A percentile compares a stretch with the other conserved stretches of the same genome.
Evolutionary conservation across 2,113 vertebrate species (phyloP).

Genomic region (Peromyscus polionotus): DNA sequence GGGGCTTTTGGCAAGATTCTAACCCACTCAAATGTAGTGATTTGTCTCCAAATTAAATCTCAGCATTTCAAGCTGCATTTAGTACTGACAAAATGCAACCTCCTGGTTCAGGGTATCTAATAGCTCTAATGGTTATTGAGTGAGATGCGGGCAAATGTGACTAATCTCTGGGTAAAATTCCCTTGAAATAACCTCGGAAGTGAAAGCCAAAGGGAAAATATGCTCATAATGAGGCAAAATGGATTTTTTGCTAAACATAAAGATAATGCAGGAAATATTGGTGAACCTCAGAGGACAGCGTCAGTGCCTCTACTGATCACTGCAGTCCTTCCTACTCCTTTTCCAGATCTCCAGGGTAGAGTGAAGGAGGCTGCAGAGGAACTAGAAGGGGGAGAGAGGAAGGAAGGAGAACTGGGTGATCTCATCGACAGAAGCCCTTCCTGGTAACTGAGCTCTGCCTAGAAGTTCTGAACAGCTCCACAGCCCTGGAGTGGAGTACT

Average conservation of each 20-base stretch:
- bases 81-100: slow-evolving; percentile 62
- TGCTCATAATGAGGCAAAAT: slow-evolving; percentile 70
- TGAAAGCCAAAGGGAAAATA: slow-evolving; percentile 61
- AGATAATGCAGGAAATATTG: slow-evolving; percentile 65
- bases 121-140: slow-evolving; percentile 73
- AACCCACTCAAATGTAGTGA: slow-evolving; percentile 57
- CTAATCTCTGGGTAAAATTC: slow-evolving; percentile 68
- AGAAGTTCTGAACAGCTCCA: background rate
- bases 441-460: background rate
- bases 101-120: slow-evolving; percentile 75
- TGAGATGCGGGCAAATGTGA: slow-evolving; percentile 64
- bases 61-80: slow-evolving; percentile 73
- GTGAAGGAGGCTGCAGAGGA: background rate
- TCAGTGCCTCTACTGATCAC: slow-evolving; percentile 24
- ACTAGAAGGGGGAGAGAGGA: background rate
- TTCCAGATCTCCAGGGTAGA: background rate
- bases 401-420: too few relatives aligned
- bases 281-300: slow-evolving; percentile 54
- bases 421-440: background rate
- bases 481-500: background rate
- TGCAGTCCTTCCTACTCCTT: background rate
- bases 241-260: slow-evolving; percentile 70
- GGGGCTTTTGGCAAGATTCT: slow-evolving; percentile 58
- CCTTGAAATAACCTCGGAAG: slow-evolving; percentile 71
- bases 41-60: slow-evolving; percentile 76